Evolutionary conservation across 2,888 invertebrate species (phyloP).

Genomic region (Tiphia femorata): DNA sequence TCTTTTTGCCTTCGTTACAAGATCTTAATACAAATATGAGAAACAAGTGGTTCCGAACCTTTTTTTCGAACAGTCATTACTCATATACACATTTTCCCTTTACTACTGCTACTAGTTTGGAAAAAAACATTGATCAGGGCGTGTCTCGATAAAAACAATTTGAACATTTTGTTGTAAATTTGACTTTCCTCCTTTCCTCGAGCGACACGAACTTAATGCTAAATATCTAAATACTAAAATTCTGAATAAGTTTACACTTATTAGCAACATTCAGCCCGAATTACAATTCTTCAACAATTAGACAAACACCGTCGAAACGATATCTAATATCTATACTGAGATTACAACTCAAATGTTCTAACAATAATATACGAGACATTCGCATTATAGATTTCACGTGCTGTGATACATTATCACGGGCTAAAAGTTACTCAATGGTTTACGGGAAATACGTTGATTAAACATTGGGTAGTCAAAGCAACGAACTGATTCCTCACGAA

Average conservation of each 20-base stretch:
- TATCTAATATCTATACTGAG: no score
- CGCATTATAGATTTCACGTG: background rate
- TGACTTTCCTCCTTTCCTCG: no score
- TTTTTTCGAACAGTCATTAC: no score
- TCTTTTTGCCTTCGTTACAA: no score
- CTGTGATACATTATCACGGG: background rate
- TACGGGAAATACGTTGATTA: conserved; percentile 22
- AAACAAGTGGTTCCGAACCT: no score
- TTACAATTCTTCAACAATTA: no score
- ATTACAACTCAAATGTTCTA: no score
- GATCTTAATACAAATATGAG: no score
- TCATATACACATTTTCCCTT: background rate
- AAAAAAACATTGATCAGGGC: conserved; percentile 1
- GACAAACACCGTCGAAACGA: no score
- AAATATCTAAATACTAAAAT: conserved; percentile 41
- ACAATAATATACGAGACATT: no score
- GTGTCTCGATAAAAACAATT: conserved; percentile 5
- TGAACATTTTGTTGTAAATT: no score
- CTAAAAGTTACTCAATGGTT: conserved; percentile 14
- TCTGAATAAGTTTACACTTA: conserved; percentile 11
- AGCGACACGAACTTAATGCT: conserved; percentile 38
- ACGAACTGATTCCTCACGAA: conserved; percentile 14
- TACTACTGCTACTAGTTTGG: background rate
- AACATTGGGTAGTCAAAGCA: conserved; percentile 11
- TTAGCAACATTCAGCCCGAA: conserved; percentile 7